Evolutionary conservation across 2,113 vertebrate species (phyloP), one percentile per base, ranked within the genome.

Genomic region (Centropristis striata): DNA sequence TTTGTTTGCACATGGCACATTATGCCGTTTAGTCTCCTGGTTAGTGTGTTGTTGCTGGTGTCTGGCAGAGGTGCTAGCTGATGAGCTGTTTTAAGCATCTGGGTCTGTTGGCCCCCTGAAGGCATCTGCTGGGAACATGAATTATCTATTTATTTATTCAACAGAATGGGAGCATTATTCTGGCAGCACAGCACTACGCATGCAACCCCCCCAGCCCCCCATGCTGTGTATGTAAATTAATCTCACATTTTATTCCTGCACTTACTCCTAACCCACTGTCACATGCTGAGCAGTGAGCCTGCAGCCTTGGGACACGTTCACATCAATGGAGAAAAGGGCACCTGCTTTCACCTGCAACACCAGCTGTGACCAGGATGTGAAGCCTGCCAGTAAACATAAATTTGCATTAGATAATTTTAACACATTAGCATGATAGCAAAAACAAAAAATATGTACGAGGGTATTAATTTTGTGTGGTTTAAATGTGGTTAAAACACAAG

Each of bases 111-210:
- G 18, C 57, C 44, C 68, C 85, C 69, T 21, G 20, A 77, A 87
- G 84, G 86, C 84, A 39, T 91, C 90, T 88, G 84, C 87, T 53
- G 80, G 83, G 83, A 69, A 68, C 58, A 57, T 47, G 61, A 84
- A 86, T 92, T 66, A 88, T 89, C 77, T 84, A 88, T 93, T 92
- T 90, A 92, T 93, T 89, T 91, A 93, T 93, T 91, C 85, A 88
- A 65, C 68, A 84, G 70, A 89, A 84, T 28, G 69, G 70, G 65
- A 63, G 67, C 76, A 90, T 92, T 82, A 89, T 92, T 92, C 72
- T 86, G 81, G 78, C 81, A 85, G 77, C 66, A 58, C 71, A 81
- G 41, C 60, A 55, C 55, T 50, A 54, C 20, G 21, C 63, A 55
- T 79, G 59, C 39, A 53, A 51, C 67, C 75, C 60, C 36, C 23